Base-by-base conservation (phyloP, 2,113 vertebrate species). In the Hippocampus abdominalis region DNA sequence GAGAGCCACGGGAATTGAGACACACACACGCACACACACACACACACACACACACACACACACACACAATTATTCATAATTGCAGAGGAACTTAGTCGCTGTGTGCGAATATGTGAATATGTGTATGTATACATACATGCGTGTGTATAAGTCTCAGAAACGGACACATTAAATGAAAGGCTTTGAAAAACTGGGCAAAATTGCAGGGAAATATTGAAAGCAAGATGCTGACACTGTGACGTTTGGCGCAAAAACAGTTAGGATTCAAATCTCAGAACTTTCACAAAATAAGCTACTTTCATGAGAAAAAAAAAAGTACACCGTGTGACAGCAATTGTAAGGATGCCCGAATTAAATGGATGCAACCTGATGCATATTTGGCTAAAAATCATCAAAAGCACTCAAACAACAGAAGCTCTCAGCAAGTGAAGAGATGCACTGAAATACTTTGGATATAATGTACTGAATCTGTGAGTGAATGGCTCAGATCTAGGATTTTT, bases 21-120 rank as follows among this genome's bases (percentile, higher is more conserved):
- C 82, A 72, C 91, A 92, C 82, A 72, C 91, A 91, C 91, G 91
- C 91, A 92, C 67, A 73, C 72, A 67, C 82, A 70, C 91, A 92
- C 91, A 91, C 91, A 92, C 57, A 60, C 25, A 59, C 56, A 8
- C 25, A 29, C n/a, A 57, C 54, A 32, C 57, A 60, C 57, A 81
- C 76, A 88, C 92, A 91, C 78, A 91, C 92, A 92, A 88, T 93
- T 93, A 93, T 88, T 86, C 85, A 90, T 94, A 93, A 95, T 93
- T 93, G 93, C 87, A 71, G 64, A 70, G 68, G 69, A 84, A 83
- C 32, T 66, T 59, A 27, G 76, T 61, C 25, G 66, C 25, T 66
- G 62, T 20, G 71, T 54, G 39, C 68, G 53, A 53, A 68, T 54
- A 66, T 54, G 66, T 44, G 69, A n/a, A 36, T 16, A 32, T 39